Evolutionary conservation across 2,113 vertebrate species (phyloP).

Genomic region (Phylloscopus whistleri): DNA sequence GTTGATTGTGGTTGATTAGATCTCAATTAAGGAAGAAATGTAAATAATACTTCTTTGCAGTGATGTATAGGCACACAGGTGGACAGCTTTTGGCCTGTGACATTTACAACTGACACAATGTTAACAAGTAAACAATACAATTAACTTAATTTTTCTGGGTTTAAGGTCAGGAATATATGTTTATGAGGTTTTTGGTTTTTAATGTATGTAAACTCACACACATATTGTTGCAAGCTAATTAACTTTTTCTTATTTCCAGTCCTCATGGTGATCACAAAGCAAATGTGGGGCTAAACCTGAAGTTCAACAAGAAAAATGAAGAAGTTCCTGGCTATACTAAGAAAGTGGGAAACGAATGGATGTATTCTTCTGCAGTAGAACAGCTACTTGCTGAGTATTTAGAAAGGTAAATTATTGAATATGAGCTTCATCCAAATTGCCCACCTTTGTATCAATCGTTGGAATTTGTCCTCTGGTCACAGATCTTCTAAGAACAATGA

Average conservation of each 20-base stretch:
- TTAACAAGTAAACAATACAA: background rate
- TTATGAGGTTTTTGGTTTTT: background rate
- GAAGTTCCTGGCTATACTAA: slow-evolving; percentile 98
- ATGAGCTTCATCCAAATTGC: background rate
- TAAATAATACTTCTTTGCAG: background rate
- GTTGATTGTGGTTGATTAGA: background rate
- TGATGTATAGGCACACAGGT: background rate
- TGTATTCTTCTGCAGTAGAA: slow-evolving; percentile 93
- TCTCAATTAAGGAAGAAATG: background rate
- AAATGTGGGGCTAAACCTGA: slow-evolving; percentile 94
- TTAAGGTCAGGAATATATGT: background rate
- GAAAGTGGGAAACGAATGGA: slow-evolving; percentile 94
- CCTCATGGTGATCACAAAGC: slow-evolving; percentile 94
- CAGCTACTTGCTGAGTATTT: slow-evolving; percentile 91
- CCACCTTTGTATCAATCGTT: background rate
- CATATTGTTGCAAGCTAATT: background rate
- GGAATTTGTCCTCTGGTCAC: background rate
- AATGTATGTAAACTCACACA: background rate
- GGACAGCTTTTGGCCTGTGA: background rate
- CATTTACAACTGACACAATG: background rate
- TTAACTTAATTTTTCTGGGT: background rate
- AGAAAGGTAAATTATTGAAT: slow-evolving; percentile 79
- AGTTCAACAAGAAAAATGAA: slow-evolving; percentile 99
- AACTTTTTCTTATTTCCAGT: slow-evolving; percentile 67
- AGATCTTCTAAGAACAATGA: background rate